A percentile compares a stretch with the other conserved stretches of the same genome.
Conservation (phyloP, 2,797 vertebrate genomes). For the Hephaestus fuliginosus region DNA sequence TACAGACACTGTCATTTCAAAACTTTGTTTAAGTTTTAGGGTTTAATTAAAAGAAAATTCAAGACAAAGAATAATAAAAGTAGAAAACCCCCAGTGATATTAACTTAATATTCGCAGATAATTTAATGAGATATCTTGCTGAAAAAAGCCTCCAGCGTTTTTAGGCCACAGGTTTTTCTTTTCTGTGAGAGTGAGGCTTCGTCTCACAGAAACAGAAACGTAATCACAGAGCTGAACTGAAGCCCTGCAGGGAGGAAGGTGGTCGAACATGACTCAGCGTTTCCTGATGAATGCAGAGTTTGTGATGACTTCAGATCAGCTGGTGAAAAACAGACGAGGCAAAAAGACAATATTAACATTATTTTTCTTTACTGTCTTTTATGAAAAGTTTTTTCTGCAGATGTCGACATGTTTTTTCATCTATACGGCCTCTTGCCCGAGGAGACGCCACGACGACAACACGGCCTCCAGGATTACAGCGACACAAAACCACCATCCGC, state of each 20-base stretch:
- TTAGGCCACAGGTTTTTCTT: background rate
- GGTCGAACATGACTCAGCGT: conserved; percentile 20
- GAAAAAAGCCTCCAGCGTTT: no score
- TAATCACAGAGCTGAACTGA: conserved; percentile 1
- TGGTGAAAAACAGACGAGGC: background rate
- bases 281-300: background rate
- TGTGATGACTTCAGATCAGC: background rate
- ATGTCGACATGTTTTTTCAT: no score
- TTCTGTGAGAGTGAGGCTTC: background rate
- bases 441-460: no score
- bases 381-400: no score
- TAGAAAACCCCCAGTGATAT: background rate
- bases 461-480: no score
- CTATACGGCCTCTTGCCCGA: no score
- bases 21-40: no score
- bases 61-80: background rate
- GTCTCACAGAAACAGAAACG: conserved; percentile 1
- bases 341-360: background rate
- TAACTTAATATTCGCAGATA: background rate
- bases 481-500: background rate
- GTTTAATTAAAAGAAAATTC: background rate
- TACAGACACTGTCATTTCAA: background rate
- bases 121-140: background rate
- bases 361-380: background rate
- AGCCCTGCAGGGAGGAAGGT: background rate